Evolutionary conservation across 2,888 invertebrate genomes (phyloP).

Genomic region (Hedychridium roseum): DNA sequence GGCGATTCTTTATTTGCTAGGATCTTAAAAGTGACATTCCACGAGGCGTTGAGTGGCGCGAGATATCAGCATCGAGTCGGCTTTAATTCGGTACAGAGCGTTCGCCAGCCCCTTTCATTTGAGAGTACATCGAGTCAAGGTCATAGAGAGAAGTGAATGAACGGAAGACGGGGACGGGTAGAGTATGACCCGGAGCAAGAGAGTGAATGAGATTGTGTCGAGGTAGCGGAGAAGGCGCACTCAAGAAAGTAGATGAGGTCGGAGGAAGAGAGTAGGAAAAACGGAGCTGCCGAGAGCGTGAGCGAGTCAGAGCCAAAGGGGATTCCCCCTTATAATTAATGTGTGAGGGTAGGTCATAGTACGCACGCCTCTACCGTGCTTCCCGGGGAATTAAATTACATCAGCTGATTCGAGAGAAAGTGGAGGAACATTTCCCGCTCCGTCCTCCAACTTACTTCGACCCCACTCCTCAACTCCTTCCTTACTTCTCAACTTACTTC

Average conservation of each 20-base stretch:
- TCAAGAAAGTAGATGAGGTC: no score
- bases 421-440: constrained; percentile 40
- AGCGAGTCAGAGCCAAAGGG: constrained; percentile 36
- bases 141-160: constrained; percentile 46
- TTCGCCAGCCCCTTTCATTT: constrained; percentile 46
- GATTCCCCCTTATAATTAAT: constrained; percentile 63
- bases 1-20: no score
- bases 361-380: constrained; percentile 34
- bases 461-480: constrained; percentile 17
- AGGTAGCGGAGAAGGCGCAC: no score
- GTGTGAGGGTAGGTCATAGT: constrained; percentile 62
- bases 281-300: constrained; percentile 37
- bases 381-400: constrained; percentile 55
- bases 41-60: no score
- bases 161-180: constrained; percentile 43
- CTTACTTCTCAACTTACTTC: constrained; percentile 20
- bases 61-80: no score
- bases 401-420: constrained; percentile 51
- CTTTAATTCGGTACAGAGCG: no score
- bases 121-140: constrained; percentile 42
- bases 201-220: no score
- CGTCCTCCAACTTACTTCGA: constrained; percentile 31
- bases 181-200: constrained; percentile 25
- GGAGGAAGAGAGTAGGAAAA: no score
- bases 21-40: no score